These are phyloP conservation scores for Egretta garzetta DNA, from an alignment of 2,113 vertebrate species.

Conservation along the genomic window DNA sequence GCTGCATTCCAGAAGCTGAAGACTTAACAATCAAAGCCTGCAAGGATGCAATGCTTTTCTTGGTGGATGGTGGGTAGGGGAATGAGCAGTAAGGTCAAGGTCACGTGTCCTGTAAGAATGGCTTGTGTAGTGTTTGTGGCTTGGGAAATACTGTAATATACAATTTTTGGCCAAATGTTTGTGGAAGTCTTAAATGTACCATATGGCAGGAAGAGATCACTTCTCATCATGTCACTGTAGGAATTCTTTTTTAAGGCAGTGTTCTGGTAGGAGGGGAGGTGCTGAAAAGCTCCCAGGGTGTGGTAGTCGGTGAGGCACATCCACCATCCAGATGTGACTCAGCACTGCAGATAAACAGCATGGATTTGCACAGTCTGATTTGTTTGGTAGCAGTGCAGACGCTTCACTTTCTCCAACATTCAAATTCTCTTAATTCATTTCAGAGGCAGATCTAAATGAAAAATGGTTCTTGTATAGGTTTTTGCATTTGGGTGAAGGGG, in stretches of 20 bases:
- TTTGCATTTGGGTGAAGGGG: neutral
- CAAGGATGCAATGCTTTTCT: neutral
- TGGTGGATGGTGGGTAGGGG: neutral
- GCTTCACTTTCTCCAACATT: neutral
- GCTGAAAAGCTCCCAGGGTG: neutral
- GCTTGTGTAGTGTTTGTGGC: neutral
- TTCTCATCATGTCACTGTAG: neutral
- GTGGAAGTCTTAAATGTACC: neutral
- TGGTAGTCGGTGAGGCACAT: neutral
- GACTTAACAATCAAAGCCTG: neutral
- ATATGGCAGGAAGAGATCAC: neutral
- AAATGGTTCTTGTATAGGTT: neutral
- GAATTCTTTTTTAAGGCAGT: neutral
- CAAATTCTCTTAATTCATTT: neutral
- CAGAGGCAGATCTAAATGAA: neutral
- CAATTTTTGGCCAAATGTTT: neutral
- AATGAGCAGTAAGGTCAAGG: neutral
- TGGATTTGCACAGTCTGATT: neutral
- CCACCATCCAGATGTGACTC: neutral
- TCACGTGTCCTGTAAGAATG: neutral
- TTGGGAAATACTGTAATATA: neutral
- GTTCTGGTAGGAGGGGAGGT: conserved; percentile 4
- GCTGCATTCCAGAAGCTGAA: neutral
- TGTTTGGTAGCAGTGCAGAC: neutral
- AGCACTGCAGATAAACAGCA: neutral